Evolutionary conservation across 2,797 vertebrate species (phyloP), one percentile per base, ranked within the genome.

Genomic region (Takifugu rubripes): DNA sequence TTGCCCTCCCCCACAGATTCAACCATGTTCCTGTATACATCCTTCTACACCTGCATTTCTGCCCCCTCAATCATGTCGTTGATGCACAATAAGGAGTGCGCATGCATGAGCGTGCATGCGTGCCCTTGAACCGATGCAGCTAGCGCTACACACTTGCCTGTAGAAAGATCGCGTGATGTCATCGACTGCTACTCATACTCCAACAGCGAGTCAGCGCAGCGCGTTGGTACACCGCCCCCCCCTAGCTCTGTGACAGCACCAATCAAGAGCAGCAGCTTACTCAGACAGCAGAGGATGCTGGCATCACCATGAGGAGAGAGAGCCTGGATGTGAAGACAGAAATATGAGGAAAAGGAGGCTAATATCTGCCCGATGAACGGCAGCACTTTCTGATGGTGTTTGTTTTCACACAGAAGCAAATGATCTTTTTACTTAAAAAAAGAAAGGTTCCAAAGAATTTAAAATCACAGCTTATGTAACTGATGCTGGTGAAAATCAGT

Each of bases 11-110:
- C 83, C 84, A 52, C 74, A 72, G 56, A 54, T 64, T 72, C 69
- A 54, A 62, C 63, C 74, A 68, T 67, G 54, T 70, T 71, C 64
- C 66, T 91, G 88, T 90, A 89, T 91, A 90, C 83, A 85, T 88
- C n/a, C 31, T 17, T 11, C 9, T 10, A 9, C 56, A 45, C 56
- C 63, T 21, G 16, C n/a, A 2, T 21, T n/a, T 7, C 5, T 1
- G 1, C 12, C 5, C 3, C 17, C 16, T 43, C 42, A 10, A 43
- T 4, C 44, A n/a, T 9, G 16, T n/a, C 7, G 17, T 25, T 25
- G 9, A 27, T 11, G 44, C 44, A 21, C 36, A 40, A 14, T 5
- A 5, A 40, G 8, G 33, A 21, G 46, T 26, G 58, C 40, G 59
- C 54, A 54, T 59, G 61, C 24, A 43, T 14, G 25, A 53, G 45